These are phyloP conservation scores for Muntiacus reevesi DNA, from an alignment of 2,113 vertebrate genomes.

Conservation along the genomic window DNA sequence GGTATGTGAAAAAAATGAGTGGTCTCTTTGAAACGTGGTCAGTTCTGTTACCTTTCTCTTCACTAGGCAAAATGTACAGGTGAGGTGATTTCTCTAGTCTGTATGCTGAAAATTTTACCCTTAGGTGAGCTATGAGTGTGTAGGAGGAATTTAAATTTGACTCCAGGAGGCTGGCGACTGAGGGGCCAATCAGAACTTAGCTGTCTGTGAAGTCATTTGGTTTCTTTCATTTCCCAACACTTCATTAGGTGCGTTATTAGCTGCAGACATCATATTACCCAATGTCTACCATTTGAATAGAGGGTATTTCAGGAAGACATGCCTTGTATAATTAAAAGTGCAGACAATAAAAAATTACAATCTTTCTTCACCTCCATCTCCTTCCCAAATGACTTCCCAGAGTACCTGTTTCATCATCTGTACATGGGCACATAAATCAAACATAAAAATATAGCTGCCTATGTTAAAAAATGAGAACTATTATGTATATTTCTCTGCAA, in stretches of 20 bases:
- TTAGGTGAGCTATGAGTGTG: neutral
- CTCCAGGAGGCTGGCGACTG: neutral
- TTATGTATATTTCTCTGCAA: neutral
- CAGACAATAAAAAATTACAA: slow-evolving; percentile 37
- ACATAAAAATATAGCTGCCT: neutral
- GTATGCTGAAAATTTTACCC: neutral
- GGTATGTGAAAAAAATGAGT: neutral
- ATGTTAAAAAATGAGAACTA: neutral
- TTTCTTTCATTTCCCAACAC: slow-evolving; percentile 56
- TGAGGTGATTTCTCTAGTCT: slow-evolving; percentile 12
- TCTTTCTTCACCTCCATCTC: neutral
- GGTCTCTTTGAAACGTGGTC: slow-evolving; percentile 20
- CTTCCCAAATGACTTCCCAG: neutral
- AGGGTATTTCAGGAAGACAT: slow-evolving; percentile 39
- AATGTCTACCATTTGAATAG: slow-evolving; percentile 56
- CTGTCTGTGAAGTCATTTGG: slow-evolving; percentile 57
- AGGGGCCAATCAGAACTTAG: slow-evolving; percentile 48
- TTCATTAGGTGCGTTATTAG: slow-evolving; percentile 68
- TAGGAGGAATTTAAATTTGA: slow-evolving; percentile 60
- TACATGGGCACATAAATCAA: neutral
- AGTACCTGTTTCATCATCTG: slow-evolving; percentile 30
- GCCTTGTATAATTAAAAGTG: slow-evolving; percentile 40
- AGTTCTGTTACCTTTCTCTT: slow-evolving; percentile 25
- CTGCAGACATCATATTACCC: slow-evolving; percentile 43
- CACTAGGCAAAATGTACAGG: neutral